These are phyloP conservation scores for Stomatorhinus ivindoensis DNA, from an alignment of 2,113 vertebrate species.

Conservation along the genomic window DNA sequence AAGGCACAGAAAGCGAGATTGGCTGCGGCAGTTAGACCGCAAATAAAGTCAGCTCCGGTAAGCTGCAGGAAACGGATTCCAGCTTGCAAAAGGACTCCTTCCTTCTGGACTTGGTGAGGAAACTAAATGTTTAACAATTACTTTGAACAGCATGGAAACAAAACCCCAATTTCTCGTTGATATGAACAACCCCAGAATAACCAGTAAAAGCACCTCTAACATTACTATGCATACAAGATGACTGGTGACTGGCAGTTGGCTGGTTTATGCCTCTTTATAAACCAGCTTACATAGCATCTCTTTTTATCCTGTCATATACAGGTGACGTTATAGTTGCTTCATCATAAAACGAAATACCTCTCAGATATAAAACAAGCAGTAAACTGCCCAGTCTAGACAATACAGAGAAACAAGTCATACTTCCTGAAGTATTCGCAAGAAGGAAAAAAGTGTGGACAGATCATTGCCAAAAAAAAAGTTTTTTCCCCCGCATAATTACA, in stretches of 20 bases:
- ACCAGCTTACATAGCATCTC: background rate
- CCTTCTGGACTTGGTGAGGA: background rate
- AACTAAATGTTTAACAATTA: background rate
- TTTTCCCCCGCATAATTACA: background rate
- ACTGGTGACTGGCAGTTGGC: background rate
- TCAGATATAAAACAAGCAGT: background rate
- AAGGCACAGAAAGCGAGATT: background rate
- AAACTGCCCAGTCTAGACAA: background rate
- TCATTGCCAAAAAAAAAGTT: background rate
- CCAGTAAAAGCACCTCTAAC: background rate
- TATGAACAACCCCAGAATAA: background rate
- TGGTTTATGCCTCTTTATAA: background rate
- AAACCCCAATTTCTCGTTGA: background rate
- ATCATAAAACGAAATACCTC: background rate
- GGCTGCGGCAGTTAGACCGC: background rate
- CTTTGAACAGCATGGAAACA: background rate
- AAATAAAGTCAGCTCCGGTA: background rate
- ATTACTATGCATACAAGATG: background rate
- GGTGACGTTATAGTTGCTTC: background rate
- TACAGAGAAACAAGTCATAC: background rate
- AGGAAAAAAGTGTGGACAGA: background rate
- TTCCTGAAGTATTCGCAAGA: background rate
- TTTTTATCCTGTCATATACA: background rate
- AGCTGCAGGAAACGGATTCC: background rate
- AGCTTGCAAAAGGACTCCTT: background rate